Evolutionary conservation across 1,140 invertebrate species (phyloP).

Genomic region (Atopsyche davidsoni): DNA sequence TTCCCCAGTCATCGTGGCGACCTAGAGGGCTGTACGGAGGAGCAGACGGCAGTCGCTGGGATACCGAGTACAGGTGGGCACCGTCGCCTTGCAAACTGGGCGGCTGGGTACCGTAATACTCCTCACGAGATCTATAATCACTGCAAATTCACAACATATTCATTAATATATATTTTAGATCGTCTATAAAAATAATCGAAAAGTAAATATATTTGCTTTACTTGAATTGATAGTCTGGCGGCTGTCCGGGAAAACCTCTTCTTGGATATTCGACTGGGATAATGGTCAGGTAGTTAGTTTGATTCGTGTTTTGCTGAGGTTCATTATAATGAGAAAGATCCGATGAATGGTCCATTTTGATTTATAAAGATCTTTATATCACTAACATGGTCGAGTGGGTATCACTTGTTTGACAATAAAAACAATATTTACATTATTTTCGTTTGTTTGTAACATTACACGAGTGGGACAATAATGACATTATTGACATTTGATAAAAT

Average conservation of each 20-base stretch:
- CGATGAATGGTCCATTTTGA: conserved; percentile 20
- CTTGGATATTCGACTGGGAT: conserved; percentile 47
- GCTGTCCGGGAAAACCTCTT: conserved; percentile 45
- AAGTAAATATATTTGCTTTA: conserved; percentile 26
- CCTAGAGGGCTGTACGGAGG: conserved; percentile 45
- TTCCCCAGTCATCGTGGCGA: conserved; percentile 46
- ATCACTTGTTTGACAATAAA: no score
- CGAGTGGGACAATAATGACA: no score
- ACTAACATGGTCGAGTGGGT: no score
- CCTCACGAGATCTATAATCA: conserved; percentile 45
- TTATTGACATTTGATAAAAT: no score
- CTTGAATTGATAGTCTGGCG: conserved; percentile 46
- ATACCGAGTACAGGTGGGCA: conserved; percentile 47
- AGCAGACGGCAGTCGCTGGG: conserved; percentile 40
- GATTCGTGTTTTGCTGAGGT: conserved; percentile 11
- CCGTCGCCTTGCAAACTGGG: conserved; percentile 45
- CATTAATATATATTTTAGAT: not conserved
- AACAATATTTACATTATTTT: no score
- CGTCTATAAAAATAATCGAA: not conserved
- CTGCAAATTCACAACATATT: conserved; percentile 32
- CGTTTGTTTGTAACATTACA: no score
- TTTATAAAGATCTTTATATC: no score
- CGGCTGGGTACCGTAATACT: conserved; percentile 46
- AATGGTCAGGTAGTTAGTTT: conserved; percentile 41
- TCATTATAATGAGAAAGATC: conserved; percentile 16